A percentile compares a stretch with the other conserved stretches of the same genome.
Evolutionary conservation across 2,888 invertebrate genomes (phyloP).

Genomic region (Tolmerus cingulatus): DNA sequence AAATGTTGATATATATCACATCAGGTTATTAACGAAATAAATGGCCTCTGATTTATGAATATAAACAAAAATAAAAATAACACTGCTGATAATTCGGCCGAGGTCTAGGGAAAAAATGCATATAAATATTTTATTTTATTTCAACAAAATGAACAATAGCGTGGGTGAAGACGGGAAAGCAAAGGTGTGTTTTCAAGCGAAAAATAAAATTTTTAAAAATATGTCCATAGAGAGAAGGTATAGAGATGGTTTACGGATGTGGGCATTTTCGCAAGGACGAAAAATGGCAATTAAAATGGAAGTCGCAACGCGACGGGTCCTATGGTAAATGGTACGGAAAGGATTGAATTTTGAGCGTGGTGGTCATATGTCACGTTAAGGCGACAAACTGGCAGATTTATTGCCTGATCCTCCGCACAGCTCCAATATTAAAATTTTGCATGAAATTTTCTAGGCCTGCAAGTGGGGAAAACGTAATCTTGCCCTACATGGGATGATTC

Average conservation of each 20-base stretch:
- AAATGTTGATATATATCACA: background rate
- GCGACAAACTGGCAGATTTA: conserved; percentile 33
- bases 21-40: background rate
- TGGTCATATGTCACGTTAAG: conserved; percentile 23
- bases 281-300: conserved; percentile 15
- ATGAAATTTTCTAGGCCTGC: background rate
- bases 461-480: background rate
- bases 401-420: background rate
- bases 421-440: conserved; percentile 26
- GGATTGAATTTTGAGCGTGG: conserved; percentile 1
- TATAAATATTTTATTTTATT: background rate
- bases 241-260: background rate
- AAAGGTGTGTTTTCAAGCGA: background rate
- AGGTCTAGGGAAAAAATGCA: background rate
- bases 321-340: background rate
- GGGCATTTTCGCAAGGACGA: background rate
- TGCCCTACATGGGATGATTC: conserved; percentile 24
- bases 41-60: background rate
- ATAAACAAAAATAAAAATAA: background rate
- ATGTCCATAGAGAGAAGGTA: background rate
- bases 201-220: background rate
- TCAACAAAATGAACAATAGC: background rate
- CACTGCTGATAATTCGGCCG: background rate
- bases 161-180: background rate
- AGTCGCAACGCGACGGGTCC: background rate